phyloP scores from a whole-genome alignment of 1,140 invertebrate genomes.

The Drosophila teissieri region DNA sequence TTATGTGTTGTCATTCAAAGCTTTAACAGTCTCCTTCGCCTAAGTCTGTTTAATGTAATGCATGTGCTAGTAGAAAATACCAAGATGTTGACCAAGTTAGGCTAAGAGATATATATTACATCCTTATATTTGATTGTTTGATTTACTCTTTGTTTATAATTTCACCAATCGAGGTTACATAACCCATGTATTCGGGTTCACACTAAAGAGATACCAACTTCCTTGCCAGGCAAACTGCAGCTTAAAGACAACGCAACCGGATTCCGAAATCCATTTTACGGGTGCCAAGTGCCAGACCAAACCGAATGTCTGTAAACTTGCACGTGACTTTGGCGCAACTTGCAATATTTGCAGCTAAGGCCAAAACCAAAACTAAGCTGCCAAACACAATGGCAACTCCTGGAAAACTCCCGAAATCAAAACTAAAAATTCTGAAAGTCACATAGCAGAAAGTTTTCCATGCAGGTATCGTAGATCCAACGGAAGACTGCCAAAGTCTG shows the following conservation, averaged over 20 bases:
- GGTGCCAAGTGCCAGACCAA: slow-evolving; percentile 48
- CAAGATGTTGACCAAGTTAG: no score
- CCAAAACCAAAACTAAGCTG: slow-evolving; percentile 55
- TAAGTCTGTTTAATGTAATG: no score
- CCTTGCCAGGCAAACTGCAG: background rate
- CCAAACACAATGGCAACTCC: slow-evolving; percentile 52
- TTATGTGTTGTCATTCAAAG: no score
- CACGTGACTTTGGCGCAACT: slow-evolving; percentile 77
- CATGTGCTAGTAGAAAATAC: no score
- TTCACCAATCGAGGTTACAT: no score
- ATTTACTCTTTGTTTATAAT: background rate
- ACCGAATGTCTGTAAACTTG: slow-evolving; percentile 78
- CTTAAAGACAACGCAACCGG: slow-evolving; percentile 25
- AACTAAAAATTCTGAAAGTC: slow-evolving; percentile 83
- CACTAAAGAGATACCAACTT: slow-evolving; percentile 3
- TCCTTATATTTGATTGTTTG: no score
- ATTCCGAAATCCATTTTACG: slow-evolving; percentile 36
- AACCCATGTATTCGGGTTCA: background rate
- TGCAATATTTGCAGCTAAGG: slow-evolving; percentile 76
- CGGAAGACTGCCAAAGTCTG: slow-evolving; percentile 73
- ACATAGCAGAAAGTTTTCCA: slow-evolving; percentile 74
- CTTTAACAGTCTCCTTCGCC: no score
- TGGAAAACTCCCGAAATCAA: slow-evolving; percentile 69
- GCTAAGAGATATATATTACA: no score
- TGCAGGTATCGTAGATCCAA: slow-evolving; percentile 48